Evolutionary conservation across 2,888 invertebrate genomes (phyloP), one percentile per base, ranked within the genome.

Genomic region (Diarsia brunnea): DNA sequence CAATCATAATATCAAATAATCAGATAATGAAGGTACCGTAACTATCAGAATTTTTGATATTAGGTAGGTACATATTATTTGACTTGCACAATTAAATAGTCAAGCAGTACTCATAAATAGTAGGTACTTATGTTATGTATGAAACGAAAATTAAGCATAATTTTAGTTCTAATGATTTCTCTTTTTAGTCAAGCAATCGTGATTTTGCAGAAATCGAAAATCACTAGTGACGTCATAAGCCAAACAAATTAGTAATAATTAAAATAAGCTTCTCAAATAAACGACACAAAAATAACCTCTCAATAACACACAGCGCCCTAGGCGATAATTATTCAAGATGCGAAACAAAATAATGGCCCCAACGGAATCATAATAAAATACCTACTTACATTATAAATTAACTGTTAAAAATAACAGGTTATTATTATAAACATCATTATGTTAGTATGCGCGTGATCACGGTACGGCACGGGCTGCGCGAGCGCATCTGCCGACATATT

Each of bases 401-500:
- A 90, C 89, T 84, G 88, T 89, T 88, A 89, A 89, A 90, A 90
- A 91, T 90, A 92, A 89, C 92, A 92, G 91, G 91, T 92, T 92
- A 87, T 90, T 91, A 90, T 88, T 90, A 89, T 88, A 89, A 87
- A 88, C 75, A 91, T 90, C 86, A 85, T 82, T 88, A 83, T 82
- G 82, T 82, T 82, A 89, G 81, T 88, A 79, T 87, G 79, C 77
- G 61, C 85, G 60, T 83, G 81, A 78, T 84, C 79, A 85, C 87
- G 88, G 93, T 95, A 96, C 87, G 87, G 93, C 95, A 95, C 96
- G 90, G 82, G 88, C 80, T 60, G 87, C 88, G 85, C 82, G 31
- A 55, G 81, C 92, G 91, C 95, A 96, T 96, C 96, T 96, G 96
- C 95, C 88, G 82, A 86, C 80, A 88, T 94, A 95, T 96, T 96